phyloP scores from a whole-genome alignment of 2,888 invertebrate genomes.

The Thecophora atra region DNA sequence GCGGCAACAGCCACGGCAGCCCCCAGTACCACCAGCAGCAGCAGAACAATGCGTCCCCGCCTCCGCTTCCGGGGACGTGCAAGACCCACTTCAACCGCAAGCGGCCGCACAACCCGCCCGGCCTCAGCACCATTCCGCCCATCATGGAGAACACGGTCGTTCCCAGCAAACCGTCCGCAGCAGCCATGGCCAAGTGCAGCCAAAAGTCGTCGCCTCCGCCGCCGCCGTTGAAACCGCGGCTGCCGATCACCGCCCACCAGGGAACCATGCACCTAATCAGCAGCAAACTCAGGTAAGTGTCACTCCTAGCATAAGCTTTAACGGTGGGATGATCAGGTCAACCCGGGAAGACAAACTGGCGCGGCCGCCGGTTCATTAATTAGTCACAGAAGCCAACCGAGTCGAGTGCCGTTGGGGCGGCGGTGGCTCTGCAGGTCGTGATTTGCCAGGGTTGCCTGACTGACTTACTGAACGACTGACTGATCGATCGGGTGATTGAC shows the following conservation, averaged over 20 bases:
- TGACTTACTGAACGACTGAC: not conserved
- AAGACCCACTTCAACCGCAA: slow-evolving; percentile 54
- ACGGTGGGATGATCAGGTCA: not conserved
- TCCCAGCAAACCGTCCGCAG: slow-evolving; percentile 40
- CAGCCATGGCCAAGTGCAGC: slow-evolving; percentile 4
- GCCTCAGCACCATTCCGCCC: slow-evolving; percentile 49
- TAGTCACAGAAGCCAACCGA: not conserved
- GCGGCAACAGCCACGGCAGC: slow-evolving; percentile 39
- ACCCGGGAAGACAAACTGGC: too few relatives aligned
- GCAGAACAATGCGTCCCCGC: slow-evolving; percentile 30
- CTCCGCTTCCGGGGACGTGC: slow-evolving; percentile 43
- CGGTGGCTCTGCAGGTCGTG: not conserved
- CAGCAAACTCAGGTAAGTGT: slow-evolving; percentile 60
- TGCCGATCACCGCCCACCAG: slow-evolving; percentile 45
- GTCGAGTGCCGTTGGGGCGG: not conserved
- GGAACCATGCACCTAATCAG: slow-evolving; percentile 45
- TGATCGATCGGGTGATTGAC: not conserved
- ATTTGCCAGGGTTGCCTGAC: not conserved
- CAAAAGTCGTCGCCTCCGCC: slow-evolving; percentile 53
- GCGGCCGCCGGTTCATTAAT: not conserved
- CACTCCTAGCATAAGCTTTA: slow-evolving; percentile 2
- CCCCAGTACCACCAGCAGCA: slow-evolving; percentile 38
- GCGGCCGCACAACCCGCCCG: slow-evolving; percentile 62
- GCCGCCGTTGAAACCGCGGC: slow-evolving; percentile 64
- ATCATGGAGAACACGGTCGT: slow-evolving; percentile 55